These are phyloP conservation scores for Puffinus mauretanicus DNA, from an alignment of 2,113 vertebrate species.

Conservation along the genomic window DNA sequence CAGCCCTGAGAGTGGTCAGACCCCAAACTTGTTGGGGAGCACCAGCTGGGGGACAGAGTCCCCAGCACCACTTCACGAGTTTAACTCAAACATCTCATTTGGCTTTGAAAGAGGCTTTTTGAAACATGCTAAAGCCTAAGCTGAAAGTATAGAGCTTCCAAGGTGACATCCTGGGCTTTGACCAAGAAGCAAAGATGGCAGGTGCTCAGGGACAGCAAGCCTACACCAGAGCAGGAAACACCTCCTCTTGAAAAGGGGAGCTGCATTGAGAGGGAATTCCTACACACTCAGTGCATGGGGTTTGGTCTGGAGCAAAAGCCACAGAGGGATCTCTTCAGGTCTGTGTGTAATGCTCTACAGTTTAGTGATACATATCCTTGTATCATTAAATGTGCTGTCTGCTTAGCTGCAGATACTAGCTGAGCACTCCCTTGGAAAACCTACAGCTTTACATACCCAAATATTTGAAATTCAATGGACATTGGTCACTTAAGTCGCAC, in stretches of 20 bases:
- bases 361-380: background rate
- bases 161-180: background rate
- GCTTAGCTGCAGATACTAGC: background rate
- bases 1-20: background rate
- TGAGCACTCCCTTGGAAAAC: background rate
- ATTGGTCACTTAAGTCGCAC: background rate
- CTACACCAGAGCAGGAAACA: background rate
- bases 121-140: background rate
- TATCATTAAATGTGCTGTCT: background rate
- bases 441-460: background rate
- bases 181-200: background rate
- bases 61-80: background rate
- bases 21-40: background rate
- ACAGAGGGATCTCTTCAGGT: background rate
- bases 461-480: background rate
- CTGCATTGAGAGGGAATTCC: background rate
- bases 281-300: background rate
- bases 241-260: background rate
- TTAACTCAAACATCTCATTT: background rate
- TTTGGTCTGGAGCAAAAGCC: background rate
- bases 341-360: background rate
- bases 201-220: background rate
- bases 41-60: background rate
- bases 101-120: background rate
- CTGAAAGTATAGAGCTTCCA: background rate